These are phyloP conservation scores for Aphelinus certus DNA, from an alignment of 1,140 invertebrate species.

Conservation along the genomic window DNA sequence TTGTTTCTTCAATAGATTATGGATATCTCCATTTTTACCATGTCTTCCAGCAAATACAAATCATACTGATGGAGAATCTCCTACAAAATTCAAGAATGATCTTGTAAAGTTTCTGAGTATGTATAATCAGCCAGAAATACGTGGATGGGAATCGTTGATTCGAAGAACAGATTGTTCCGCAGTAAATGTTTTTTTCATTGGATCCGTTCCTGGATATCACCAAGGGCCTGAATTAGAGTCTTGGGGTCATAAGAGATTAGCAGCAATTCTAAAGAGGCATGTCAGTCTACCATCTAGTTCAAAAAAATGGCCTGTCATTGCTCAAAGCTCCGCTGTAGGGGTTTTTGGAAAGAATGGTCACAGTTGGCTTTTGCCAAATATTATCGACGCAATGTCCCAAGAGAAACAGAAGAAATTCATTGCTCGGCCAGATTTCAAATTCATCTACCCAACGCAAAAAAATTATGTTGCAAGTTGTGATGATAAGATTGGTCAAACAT, in stretches of 20 bases:
- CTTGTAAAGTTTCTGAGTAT: constrained; percentile 80
- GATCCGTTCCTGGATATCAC: constrained; percentile 84
- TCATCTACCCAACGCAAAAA: constrained; percentile 77
- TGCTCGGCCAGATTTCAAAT: constrained; percentile 62
- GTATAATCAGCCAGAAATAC: constrained; percentile 76
- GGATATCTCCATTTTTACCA: constrained; percentile 86
- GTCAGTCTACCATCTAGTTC: constrained; percentile 66
- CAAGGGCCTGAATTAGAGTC: constrained; percentile 63
- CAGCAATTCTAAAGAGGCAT: constrained; percentile 72
- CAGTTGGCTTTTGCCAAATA: constrained; percentile 75
- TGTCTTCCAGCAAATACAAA: constrained; percentile 67
- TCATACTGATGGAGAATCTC: constrained; percentile 78
- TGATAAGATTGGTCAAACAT: constrained; percentile 84
- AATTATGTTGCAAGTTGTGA: constrained; percentile 87
- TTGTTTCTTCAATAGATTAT: constrained; percentile 60
- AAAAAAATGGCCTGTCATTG: constrained; percentile 74
- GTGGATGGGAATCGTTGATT: constrained; percentile 79
- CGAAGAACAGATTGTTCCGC: constrained; percentile 79
- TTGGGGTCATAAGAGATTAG: constrained; percentile 81
- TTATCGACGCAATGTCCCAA: constrained; percentile 71
- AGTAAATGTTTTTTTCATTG: constrained; percentile 86
- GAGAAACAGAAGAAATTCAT: constrained; percentile 58
- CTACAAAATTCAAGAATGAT: constrained; percentile 85
- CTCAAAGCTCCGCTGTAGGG: constrained; percentile 92
- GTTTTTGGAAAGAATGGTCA: constrained; percentile 76